Evolutionary conservation across 1,140 invertebrate species (phyloP), one percentile per base, ranked within the genome.

Genomic region (Drosophila kohkoa): DNA sequence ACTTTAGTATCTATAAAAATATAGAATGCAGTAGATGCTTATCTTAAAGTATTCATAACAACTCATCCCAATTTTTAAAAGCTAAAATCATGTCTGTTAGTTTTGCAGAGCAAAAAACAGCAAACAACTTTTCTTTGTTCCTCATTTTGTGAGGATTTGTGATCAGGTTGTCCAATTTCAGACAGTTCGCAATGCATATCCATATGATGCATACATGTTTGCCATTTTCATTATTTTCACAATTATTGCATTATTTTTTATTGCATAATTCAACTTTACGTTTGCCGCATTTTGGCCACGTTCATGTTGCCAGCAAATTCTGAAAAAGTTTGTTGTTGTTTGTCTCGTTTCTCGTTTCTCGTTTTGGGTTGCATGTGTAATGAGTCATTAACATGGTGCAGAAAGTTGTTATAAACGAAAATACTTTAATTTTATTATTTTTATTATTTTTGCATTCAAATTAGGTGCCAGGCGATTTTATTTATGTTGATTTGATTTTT

Each of bases 301-400:
- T 80, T 80, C 82, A 86, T 77, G 83, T 79, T 86, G 79, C 51
- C 48, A 71, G 68, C 80, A 88, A 82, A 87, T 82, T 88, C 80
- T 80, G 66, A 74, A 74, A 88, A 79, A 55, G 82, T 78, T 70
- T 54, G 49, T 55, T 60, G 15, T 30, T 59, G 16, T 15, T 41
- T 55, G 8, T 35, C 41, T 63, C 32, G 65, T 46, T 55, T 64
- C 66, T 69, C 69, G 57, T 65, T 76, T 64, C 69, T 71, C 69
- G 57, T 65, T 76, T 74, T 65, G 64, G 73, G 85, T 88, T 83
- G 83, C 83, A 88, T 88, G 83, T 88, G 83, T 89, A 89, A 89
- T 83, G 85, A 89, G 77, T 88, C 83, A 88, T 88, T 88, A 88
- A 89, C 80, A 78, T 67, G 76, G 65, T 88, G 77, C 83, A 77